Conservation (phyloP, 2,113 vertebrate species). For the Silurus glanis region DNA sequence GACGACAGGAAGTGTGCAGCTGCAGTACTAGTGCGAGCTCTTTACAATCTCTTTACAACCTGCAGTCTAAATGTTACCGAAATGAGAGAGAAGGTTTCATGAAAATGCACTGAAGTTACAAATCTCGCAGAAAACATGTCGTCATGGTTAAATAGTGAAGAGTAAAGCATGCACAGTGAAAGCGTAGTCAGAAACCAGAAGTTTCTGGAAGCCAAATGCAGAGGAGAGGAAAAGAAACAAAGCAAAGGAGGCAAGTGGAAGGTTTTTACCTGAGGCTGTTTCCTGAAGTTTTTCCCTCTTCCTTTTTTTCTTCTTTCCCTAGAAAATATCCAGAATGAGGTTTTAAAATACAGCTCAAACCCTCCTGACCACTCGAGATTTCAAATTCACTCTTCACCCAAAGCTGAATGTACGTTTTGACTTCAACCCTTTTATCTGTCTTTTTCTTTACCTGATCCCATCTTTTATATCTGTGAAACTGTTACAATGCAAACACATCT, state of each 20-base stretch:
- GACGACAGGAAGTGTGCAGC: slow-evolving; percentile 22
- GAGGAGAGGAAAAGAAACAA: not conserved
- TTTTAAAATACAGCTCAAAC: slow-evolving; percentile 77
- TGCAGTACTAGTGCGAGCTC: not conserved
- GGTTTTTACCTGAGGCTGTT: slow-evolving; percentile 84
- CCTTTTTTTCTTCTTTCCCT: slow-evolving; percentile 99
- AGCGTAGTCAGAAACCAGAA: slow-evolving; percentile 4
- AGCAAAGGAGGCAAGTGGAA: not conserved
- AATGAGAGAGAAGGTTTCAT: not conserved
- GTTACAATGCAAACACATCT: slow-evolving; percentile 12
- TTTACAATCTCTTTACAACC: not conserved
- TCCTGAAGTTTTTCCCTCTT: slow-evolving; percentile 99
- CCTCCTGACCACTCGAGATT: slow-evolving; percentile 73
- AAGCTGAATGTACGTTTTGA: slow-evolving; percentile 13
- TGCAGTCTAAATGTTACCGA: not conserved
- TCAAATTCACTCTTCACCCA: slow-evolving; percentile 65
- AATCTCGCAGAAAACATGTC: not conserved
- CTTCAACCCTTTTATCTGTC: not conserved
- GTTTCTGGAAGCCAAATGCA: not conserved
- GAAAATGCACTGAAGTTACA: slow-evolving; percentile 22
- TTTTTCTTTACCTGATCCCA: not conserved
- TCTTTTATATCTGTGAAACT: not conserved
- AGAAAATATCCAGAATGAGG: slow-evolving; percentile 74
- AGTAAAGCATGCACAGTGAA: slow-evolving; percentile 10
- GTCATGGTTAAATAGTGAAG: not conserved